Evolutionary conservation across 2,888 invertebrate genomes (phyloP).

Genomic region (Cephonodes hylas): DNA sequence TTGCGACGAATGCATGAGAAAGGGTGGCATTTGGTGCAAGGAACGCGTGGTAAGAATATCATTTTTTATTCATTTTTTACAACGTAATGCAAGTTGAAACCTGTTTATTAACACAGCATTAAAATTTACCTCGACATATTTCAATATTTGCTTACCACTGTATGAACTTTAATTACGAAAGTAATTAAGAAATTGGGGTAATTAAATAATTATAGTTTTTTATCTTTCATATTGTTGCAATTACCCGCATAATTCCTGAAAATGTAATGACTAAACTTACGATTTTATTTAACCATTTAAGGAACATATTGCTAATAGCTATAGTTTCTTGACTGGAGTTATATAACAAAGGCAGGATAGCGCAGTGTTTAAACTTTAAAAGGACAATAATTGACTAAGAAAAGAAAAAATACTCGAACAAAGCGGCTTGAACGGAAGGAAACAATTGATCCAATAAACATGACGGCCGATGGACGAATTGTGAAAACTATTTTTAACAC

Average conservation of each 20-base stretch:
- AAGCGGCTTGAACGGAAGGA: constrained; percentile 56
- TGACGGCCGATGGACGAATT: constrained; percentile 32
- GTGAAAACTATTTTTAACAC: constrained; percentile 45
- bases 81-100: constrained; percentile 12
- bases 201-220: background rate
- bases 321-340: background rate
- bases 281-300: background rate
- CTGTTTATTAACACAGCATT: background rate
- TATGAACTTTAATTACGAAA: background rate
- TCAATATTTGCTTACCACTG: background rate
- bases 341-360: background rate
- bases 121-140: background rate
- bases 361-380: background rate
- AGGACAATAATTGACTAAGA: constrained; percentile 30
- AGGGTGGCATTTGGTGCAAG: constrained; percentile 61
- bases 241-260: background rate
- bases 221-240: background rate
- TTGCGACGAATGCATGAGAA: constrained; percentile 66
- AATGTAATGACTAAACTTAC: too few relatives aligned
- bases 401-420: constrained; percentile 39
- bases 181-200: background rate
- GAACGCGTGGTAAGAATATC: constrained; percentile 42
- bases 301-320: too few relatives aligned
- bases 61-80: constrained; percentile 18
- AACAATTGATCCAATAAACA: constrained; percentile 67